Evolutionary conservation across 2,888 invertebrate genomes (phyloP).

Genomic region (Lasioglossum malachurum): DNA sequence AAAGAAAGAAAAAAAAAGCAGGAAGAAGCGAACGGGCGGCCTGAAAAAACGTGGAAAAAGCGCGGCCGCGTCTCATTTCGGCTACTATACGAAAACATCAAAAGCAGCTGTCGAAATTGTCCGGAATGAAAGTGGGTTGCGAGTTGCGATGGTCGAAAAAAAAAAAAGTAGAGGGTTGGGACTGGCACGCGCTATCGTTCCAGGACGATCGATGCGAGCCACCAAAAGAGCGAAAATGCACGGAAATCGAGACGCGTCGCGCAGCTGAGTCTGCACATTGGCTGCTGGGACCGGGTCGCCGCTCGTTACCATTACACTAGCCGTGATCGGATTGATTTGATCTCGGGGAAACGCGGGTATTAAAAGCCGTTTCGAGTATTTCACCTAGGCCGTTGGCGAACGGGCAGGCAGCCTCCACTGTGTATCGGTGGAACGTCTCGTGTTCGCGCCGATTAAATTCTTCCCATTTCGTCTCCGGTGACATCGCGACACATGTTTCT

Average conservation of each 20-base stretch:
- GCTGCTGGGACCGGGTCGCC: slow-evolving; percentile 47
- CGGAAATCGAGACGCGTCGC: slow-evolving; percentile 69
- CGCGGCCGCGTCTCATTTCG: slow-evolving; percentile 30
- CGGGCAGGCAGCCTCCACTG: neutral
- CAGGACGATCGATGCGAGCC: slow-evolving; percentile 62
- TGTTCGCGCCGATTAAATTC: slow-evolving; percentile 31
- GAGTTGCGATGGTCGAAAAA: slow-evolving; percentile 32
- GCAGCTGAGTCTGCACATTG: slow-evolving; percentile 44
- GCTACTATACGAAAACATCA: slow-evolving; percentile 59
- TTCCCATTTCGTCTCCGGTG: neutral
- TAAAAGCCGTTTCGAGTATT: slow-evolving; percentile 49
- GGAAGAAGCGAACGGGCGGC: neutral
- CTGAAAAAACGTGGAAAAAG: neutral
- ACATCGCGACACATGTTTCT: neutral
- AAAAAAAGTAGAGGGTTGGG: slow-evolving; percentile 40
- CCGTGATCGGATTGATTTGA: slow-evolving; percentile 46
- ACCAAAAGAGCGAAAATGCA: slow-evolving; percentile 56
- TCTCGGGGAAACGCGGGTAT: slow-evolving; percentile 32
- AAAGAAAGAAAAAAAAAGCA: neutral
- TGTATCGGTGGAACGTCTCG: slow-evolving; percentile 8
- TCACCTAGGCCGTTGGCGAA: neutral
- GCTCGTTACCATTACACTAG: slow-evolving; percentile 55
- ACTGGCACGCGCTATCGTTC: slow-evolving; percentile 59
- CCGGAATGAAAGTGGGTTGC: slow-evolving; percentile 65
- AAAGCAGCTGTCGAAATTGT: slow-evolving; percentile 69